Evolutionary conservation across 2,113 vertebrate species (phyloP), one percentile per base, ranked within the genome.

Genomic region (Cnemophilus loriae): DNA sequence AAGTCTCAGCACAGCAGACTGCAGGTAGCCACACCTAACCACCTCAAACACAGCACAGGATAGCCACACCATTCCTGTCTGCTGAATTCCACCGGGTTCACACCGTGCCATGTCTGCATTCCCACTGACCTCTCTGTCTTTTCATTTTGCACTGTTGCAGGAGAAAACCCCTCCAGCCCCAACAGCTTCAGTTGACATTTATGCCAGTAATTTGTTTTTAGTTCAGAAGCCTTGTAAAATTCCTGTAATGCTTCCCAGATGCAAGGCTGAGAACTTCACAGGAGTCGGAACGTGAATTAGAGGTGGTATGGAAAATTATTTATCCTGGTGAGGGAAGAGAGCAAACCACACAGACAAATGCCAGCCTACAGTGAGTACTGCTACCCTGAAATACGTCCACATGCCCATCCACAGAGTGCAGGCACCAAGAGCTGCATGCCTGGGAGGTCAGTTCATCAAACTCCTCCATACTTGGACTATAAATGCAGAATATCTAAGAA

Each of bases 171-270:
- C 74, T 85, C 52, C 93, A 77, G 92, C 71, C 59, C 35, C 67
- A 70, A 33, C 13, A 7, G 89, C 70, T 65, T 24, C 75, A 18
- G 70, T 67, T 60, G 84, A 53, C 63, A 12, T n/a, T 59, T 23
- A 37, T 42, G 84, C 63, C 76, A 80, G 67, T 16, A 30, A 86
- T 83, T 83, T 69, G 85, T 9, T 81, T 90, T 68, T 24, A 64
- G 63, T 71, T 91, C 80, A 70, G 90, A 56, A 93, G 87, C 67
- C 63, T 33, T 55, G 65, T 20, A 80, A 86, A 84, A 91, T 80
- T 26, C 63, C 76, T 60, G 6, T 68, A 91, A 86, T 60, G 71
- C 44, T 80, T 83, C 84, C 76, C 92, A 94, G 95, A 76, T 60
- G 92, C 76, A 32, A 64, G 84, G 7, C 27, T 22, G 28, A 67